Conservation (phyloP, 2,888 invertebrate genomes). For the Sarcophaga caerulescens region DNA sequence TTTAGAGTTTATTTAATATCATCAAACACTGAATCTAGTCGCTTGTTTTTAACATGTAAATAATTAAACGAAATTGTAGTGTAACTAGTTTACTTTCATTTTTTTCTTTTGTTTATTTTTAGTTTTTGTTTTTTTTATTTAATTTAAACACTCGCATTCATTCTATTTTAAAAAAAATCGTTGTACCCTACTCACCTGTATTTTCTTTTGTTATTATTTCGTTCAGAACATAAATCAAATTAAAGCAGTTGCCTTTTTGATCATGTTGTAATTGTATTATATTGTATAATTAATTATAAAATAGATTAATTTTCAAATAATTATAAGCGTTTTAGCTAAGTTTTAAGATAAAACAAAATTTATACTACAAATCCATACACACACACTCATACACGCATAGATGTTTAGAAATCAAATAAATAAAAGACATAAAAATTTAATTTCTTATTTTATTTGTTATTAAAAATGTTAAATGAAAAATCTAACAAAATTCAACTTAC, state of each 20-base stretch:
- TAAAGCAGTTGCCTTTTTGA: slow-evolving; percentile 18
- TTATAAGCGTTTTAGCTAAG: too few species aligned
- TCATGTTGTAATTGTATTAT: too few species aligned
- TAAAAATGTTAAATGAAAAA: too few species aligned
- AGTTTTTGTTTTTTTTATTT: background rate
- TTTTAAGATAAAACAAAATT: too few species aligned
- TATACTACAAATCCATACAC: too few species aligned
- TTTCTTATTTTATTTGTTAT: too few species aligned
- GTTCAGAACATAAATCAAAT: background rate
- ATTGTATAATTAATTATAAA: too few species aligned
- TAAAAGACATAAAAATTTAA: too few species aligned
- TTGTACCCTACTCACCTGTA: slow-evolving; percentile 14
- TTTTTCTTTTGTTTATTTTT: slow-evolving; percentile 5
- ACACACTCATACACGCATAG: too few species aligned
- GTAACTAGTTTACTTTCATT: slow-evolving; percentile 33
- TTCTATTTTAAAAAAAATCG: slow-evolving; percentile 11
- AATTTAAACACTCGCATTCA: background rate
- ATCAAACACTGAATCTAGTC: slow-evolving; percentile 63
- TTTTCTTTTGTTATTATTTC: slow-evolving; percentile 24
- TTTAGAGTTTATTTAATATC: slow-evolving; percentile 23
- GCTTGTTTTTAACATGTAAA: slow-evolving; percentile 57
- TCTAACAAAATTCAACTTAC: too few species aligned
- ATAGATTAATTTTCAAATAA: too few species aligned
- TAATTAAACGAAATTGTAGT: slow-evolving; percentile 48
- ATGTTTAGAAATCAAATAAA: too few species aligned